phyloP scores from a whole-genome alignment of 2,888 invertebrate species.

The Stenichneumon culpator region DNA sequence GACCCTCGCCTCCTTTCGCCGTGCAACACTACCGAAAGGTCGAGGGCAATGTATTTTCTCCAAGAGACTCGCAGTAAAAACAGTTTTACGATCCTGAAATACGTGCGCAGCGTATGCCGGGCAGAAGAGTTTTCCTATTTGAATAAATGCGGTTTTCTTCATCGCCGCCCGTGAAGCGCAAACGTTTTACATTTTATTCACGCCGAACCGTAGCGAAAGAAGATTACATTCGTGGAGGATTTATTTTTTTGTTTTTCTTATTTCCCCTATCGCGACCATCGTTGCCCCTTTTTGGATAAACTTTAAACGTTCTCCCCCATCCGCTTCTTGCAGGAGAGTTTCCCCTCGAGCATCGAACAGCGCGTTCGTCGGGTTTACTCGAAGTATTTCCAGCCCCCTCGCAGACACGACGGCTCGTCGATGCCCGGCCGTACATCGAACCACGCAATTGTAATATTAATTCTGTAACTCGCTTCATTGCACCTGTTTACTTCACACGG shows the following conservation, averaged over 20 bases:
- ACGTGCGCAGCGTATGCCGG: not conserved
- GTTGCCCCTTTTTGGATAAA: no score
- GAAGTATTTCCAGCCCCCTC: no score
- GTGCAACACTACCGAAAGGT: not conserved
- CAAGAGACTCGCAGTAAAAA: slow-evolving; percentile 4
- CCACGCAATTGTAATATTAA: not conserved
- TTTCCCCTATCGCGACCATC: no score
- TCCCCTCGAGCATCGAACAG: no score
- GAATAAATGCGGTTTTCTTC: not conserved
- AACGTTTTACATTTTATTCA: not conserved
- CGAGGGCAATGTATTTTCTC: not conserved
- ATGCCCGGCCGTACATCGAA: no score
- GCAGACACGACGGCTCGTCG: no score
- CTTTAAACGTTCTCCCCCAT: no score
- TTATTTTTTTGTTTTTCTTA: not conserved
- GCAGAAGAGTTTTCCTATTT: not conserved
- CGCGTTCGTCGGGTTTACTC: no score
- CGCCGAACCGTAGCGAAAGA: not conserved
- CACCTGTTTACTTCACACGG: not conserved
- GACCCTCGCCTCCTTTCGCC: not conserved
- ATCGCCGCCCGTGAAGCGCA: not conserved
- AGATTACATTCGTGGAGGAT: not conserved
- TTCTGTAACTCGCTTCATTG: not conserved
- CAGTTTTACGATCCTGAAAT: not conserved
- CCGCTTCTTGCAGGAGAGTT: no score